These are phyloP conservation scores for Pyxicephalus adspersus DNA, from an alignment of 2,113 vertebrate species.

Conservation along the genomic window DNA sequence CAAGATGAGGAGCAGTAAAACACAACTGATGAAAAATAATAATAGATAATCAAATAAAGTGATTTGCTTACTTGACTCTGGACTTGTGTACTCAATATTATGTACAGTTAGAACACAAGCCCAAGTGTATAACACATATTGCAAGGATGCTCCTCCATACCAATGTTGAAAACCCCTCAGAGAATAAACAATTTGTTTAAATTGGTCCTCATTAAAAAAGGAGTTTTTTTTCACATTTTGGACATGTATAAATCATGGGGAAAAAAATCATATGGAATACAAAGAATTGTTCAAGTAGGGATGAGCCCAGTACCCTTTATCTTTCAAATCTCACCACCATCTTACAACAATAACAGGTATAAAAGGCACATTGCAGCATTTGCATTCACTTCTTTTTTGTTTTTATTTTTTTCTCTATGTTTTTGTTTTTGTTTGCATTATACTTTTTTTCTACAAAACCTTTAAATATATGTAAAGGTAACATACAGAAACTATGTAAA, in stretches of 20 bases:
- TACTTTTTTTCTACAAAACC: conserved; percentile 86
- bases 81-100: background rate
- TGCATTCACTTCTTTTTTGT: conserved; percentile 91
- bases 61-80: background rate
- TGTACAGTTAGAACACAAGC: background rate
- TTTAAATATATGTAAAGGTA: conserved; percentile 94
- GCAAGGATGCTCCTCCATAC: background rate
- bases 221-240: conserved; percentile 74
- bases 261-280: conserved; percentile 82
- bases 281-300: conserved; percentile 78
- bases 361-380: conserved; percentile 99
- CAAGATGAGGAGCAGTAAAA: conserved; percentile 62
- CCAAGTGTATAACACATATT: background rate
- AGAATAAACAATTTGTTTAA: conserved; percentile 27
- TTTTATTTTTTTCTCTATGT: conserved; percentile 60
- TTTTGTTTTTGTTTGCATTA: conserved; percentile 61
- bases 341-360: conserved; percentile 92
- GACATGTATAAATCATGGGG: conserved; percentile 76
- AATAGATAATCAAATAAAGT: background rate
- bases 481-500: conserved; percentile 79
- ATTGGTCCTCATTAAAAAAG: conserved; percentile 84
- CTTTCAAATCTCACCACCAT: conserved; percentile 85
- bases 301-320: conserved; percentile 83
- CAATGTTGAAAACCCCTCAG: background rate
- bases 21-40: conserved; percentile 56